Percentiles rank a stretch among this genome's conserved stretches.
Conservation (phyloP, 1,140 invertebrate species). For the Brevipalpus yothersi region DNA sequence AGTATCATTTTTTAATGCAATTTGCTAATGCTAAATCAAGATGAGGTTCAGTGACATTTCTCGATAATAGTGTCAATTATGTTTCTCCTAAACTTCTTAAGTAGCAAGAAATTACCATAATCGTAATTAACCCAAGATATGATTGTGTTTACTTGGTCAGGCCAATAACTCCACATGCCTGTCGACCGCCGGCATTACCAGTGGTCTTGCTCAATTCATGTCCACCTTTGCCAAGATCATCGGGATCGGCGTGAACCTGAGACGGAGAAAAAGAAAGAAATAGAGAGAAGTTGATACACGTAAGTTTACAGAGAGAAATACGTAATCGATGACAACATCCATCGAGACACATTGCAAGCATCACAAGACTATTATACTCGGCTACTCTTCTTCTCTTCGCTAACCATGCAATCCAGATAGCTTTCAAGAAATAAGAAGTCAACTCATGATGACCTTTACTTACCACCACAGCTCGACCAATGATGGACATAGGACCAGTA, state of each 20-base stretch:
- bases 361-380: neutral
- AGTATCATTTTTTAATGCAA: too few relatives aligned
- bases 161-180: constrained; percentile 94
- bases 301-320: too few relatives aligned
- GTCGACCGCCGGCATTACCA: constrained; percentile 81
- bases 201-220: constrained; percentile 82
- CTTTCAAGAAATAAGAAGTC: neutral
- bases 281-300: neutral
- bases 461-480: constrained; percentile 20
- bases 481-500: constrained; percentile 26
- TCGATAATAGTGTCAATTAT: too few relatives aligned
- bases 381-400: too few relatives aligned
- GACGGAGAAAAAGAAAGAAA: neutral
- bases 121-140: too few relatives aligned
- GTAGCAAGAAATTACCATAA: too few relatives aligned
- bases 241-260: constrained; percentile 62
- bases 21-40: too few relatives aligned
- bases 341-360: constrained; percentile 4
- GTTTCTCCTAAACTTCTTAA: too few relatives aligned
- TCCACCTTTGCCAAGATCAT: constrained; percentile 80
- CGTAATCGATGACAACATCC: neutral
- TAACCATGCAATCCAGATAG: neutral
- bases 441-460: neutral
- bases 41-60: too few relatives aligned
- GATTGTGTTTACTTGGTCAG: constrained; percentile 19